Evolutionary conservation across 2,888 invertebrate species (phyloP).

Genomic region (Caprella mutica): DNA sequence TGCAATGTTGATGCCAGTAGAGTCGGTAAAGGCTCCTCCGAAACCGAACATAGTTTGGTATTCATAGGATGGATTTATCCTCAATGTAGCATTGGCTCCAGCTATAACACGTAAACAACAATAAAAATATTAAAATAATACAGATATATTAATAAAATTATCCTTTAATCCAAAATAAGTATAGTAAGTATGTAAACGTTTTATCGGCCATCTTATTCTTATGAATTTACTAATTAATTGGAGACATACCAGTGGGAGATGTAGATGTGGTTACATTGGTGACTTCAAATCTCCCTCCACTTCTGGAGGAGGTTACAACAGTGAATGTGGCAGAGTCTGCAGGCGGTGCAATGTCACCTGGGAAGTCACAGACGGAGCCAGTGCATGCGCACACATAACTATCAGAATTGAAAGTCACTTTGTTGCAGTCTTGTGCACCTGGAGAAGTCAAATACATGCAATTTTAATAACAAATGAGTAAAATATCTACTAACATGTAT

Average conservation of each 20-base stretch:
- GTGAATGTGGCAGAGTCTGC: background rate
- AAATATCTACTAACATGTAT: too few relatives aligned
- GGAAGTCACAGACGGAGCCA: constrained; percentile 37
- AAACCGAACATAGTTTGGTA: constrained; percentile 64
- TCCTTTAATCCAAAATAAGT: too few relatives aligned
- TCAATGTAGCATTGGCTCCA: background rate
- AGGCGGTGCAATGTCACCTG: constrained; percentile 2
- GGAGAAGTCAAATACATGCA: too few relatives aligned
- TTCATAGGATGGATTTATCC: background rate
- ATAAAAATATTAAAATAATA: too few relatives aligned
- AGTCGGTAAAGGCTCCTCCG: constrained; percentile 72
- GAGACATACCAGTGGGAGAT: too few relatives aligned
- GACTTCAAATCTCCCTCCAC: constrained; percentile 9
- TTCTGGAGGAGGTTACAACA: constrained; percentile 22
- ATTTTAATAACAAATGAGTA: too few relatives aligned
- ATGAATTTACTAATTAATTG: too few relatives aligned
- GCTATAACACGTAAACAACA: too few relatives aligned
- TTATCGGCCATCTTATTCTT: too few relatives aligned
- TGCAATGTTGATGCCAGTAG: constrained; percentile 57
- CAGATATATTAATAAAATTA: too few relatives aligned
- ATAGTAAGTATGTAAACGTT: too few relatives aligned
- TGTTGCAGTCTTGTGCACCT: constrained; percentile 34
- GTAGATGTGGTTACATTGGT: background rate
- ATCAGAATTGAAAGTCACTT: constrained; percentile 35
- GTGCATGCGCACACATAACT: constrained; percentile 40